phyloP scores from a whole-genome alignment of 1,140 invertebrate species.

The Microplitis mediator region DNA sequence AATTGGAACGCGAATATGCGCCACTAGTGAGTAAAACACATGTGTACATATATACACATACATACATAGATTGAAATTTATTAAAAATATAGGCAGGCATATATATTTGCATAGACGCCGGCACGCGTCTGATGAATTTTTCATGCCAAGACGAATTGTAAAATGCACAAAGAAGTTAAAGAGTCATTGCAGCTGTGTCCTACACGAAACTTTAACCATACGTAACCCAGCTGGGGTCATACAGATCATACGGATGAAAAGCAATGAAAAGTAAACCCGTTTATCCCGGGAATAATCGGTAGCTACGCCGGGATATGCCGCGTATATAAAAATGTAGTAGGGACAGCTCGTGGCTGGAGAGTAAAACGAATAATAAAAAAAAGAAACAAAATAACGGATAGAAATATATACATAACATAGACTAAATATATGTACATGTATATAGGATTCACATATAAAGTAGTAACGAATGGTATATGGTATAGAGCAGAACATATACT shows the following conservation, averaged over 20 bases:
- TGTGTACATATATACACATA: background rate
- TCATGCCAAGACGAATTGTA: constrained; percentile 39
- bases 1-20: constrained; percentile 9
- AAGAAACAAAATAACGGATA: no score
- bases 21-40: background rate
- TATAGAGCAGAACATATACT: constrained; percentile 20
- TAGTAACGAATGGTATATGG: constrained; percentile 24
- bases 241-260: background rate
- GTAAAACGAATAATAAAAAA: no score
- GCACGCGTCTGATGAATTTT: constrained; percentile 41
- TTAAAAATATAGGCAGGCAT: background rate
- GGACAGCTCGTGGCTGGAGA: no score
- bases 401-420: no score
- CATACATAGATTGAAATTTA: no score
- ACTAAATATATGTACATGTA: background rate
- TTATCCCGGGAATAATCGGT: no score
- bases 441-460: background rate
- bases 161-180: background rate
- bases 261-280: constrained; percentile 7
- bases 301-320: no score
- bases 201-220: background rate
- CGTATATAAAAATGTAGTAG: no score
- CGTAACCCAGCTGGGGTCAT: background rate
- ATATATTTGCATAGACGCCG: constrained; percentile 20
- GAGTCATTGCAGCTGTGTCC: background rate